These are phyloP conservation scores for Galeopsomyia nigrocyanea DNA, from an alignment of 2,888 invertebrate genomes.

Conservation along the genomic window DNA sequence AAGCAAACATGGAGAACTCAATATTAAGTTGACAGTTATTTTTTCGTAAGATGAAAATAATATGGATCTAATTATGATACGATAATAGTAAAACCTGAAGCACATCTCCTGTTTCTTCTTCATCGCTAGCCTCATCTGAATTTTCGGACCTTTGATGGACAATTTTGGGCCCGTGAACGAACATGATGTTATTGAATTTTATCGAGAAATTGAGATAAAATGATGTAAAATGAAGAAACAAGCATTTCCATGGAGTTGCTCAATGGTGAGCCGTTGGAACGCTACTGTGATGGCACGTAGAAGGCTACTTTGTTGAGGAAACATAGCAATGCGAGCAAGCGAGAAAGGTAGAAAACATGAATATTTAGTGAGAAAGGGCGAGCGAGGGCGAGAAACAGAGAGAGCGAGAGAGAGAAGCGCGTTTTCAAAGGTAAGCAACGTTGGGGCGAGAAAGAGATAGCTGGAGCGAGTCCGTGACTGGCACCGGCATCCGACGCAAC, in stretches of 20 bases:
- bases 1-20: too few species aligned
- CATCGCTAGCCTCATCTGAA: slow-evolving; percentile 61
- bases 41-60: too few species aligned
- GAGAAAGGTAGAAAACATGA: slow-evolving; percentile 14
- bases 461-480: slow-evolving; percentile 59
- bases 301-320: too few species aligned
- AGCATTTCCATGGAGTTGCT: neutral
- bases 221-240: neutral
- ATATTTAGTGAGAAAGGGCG: neutral
- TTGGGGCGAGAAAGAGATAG: slow-evolving; percentile 31
- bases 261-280: neutral
- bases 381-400: slow-evolving; percentile 6
- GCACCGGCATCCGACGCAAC: slow-evolving; percentile 57
- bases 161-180: slow-evolving; percentile 61
- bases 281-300: slow-evolving; percentile 20
- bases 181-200: slow-evolving; percentile 53
- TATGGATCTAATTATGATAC: too few species aligned
- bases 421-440: too few species aligned
- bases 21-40: too few species aligned
- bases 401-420: slow-evolving; percentile 38
- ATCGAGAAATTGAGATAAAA: neutral
- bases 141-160: slow-evolving; percentile 58
- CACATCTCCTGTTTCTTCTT: slow-evolving; percentile 61
- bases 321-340: slow-evolving; percentile 1
- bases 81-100: slow-evolving; percentile 60